These are phyloP conservation scores for Micropterix aruncella DNA, from an alignment of 2,888 invertebrate species.

Conservation along the genomic window DNA sequence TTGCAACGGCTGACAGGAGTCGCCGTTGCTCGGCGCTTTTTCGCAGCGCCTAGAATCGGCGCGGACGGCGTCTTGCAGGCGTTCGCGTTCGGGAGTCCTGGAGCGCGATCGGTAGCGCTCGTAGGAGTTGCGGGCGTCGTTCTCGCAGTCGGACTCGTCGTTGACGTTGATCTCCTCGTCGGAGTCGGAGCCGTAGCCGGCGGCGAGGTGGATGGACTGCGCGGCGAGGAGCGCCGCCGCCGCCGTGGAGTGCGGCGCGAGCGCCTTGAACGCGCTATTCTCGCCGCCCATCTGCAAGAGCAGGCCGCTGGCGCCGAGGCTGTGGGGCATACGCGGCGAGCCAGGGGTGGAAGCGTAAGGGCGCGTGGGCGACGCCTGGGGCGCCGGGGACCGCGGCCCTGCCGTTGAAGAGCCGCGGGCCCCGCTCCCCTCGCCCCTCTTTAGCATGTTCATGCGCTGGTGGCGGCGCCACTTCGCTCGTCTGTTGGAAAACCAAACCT, in stretches of 20 bases:
- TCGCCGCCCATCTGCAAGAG: constrained; percentile 72
- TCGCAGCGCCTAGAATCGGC: constrained; percentile 1
- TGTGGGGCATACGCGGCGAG: constrained; percentile 29
- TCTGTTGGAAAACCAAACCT: constrained; percentile 99
- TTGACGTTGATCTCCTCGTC: constrained; percentile 81
- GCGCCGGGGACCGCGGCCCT: constrained; percentile 42
- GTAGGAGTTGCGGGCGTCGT: constrained; percentile 23
- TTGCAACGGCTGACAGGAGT: constrained; percentile 47
- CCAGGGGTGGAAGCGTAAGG: constrained; percentile 47
- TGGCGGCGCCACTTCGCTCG: constrained; percentile 97
- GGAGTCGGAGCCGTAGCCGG: constrained; percentile 40
- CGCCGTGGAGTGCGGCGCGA: constrained; percentile 47
- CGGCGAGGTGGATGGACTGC: constrained; percentile 32
- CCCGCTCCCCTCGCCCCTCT: constrained; percentile 57
- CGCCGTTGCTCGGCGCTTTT: constrained; percentile 17
- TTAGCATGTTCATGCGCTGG: constrained; percentile 87
- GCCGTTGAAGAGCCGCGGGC: constrained; percentile 16
- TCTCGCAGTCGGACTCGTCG: constrained; percentile 56
- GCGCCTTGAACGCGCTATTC: constrained; percentile 75
- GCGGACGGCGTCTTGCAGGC: constrained; percentile 13
- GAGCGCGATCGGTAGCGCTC: constrained; percentile 28
- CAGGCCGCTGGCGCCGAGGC: constrained; percentile 20
- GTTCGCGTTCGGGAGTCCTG: constrained; percentile 32
- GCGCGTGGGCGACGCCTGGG: constrained; percentile 27
- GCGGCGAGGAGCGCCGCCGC: constrained; percentile 42